Percentiles rank a stretch among this genome's conserved stretches.
phyloP scores from a whole-genome alignment of 2,113 vertebrate genomes.

The Bubalus kerabau region DNA sequence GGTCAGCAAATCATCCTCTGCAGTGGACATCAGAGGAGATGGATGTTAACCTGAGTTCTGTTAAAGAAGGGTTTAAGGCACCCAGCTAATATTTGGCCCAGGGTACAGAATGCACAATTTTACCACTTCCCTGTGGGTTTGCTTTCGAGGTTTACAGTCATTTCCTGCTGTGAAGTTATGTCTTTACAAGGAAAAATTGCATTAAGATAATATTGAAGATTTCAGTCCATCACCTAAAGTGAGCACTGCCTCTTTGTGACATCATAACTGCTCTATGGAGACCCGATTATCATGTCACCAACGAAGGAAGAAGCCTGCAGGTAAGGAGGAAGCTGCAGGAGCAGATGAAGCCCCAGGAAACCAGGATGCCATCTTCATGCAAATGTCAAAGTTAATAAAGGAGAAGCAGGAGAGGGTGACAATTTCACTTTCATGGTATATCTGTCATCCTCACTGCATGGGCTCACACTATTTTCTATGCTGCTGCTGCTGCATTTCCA shows the following conservation, averaged over 20 bases:
- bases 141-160: background rate
- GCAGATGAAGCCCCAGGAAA: slow-evolving; percentile 57
- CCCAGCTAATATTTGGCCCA: background rate
- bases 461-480: slow-evolving; percentile 43
- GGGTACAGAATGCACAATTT: background rate
- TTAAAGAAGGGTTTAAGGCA: background rate
- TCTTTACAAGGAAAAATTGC: slow-evolving; percentile 63
- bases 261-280: slow-evolving; percentile 67
- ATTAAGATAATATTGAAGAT: slow-evolving; percentile 62
- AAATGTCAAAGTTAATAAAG: slow-evolving; percentile 66
- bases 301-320: slow-evolving; percentile 59
- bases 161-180: slow-evolving; percentile 46
- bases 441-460: slow-evolving; percentile 31
- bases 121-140: background rate
- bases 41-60: background rate
- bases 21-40: background rate
- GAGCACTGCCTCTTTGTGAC: slow-evolving; percentile 64
- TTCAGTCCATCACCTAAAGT: slow-evolving; percentile 63
- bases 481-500: slow-evolving; percentile 52
- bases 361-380: slow-evolving; percentile 34
- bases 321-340: slow-evolving; percentile 38
- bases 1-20: background rate
- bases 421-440: slow-evolving; percentile 34
- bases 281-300: slow-evolving; percentile 69
- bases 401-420: background rate